A percentile compares a stretch with the other conserved stretches of the same genome.
phyloP scores from a whole-genome alignment of 2,113 vertebrate genomes.

The Taurulus bubalis region DNA sequence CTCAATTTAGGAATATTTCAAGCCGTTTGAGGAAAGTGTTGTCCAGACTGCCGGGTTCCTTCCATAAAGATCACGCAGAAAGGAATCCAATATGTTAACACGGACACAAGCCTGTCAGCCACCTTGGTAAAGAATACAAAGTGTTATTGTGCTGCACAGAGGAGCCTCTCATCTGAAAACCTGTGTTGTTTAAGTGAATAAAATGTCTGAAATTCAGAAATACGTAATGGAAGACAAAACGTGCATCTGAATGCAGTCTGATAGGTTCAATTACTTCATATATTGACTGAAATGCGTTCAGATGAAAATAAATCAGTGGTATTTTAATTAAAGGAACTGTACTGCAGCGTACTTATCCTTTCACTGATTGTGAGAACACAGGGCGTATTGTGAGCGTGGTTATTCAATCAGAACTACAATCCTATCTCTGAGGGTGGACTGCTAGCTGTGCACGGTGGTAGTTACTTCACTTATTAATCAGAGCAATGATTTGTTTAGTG shows the following conservation, averaged over 20 bases:
- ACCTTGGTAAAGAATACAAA: background rate
- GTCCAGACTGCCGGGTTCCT: background rate
- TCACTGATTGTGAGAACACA: conserved; percentile 12
- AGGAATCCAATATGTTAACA: background rate
- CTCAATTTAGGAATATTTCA: conserved; percentile 19
- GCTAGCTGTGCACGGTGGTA: conserved; percentile 42
- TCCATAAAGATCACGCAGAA: background rate
- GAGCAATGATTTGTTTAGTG: conserved; percentile 59
- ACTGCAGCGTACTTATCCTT: background rate
- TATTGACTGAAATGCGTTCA: conserved; percentile 9
- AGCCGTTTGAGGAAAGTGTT: background rate
- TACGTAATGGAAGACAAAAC: background rate
- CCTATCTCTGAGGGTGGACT: background rate
- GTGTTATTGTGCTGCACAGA: background rate
- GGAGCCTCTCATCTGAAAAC: background rate
- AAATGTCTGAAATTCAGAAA: conserved; percentile 4
- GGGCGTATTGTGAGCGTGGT: background rate
- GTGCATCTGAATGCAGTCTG: background rate
- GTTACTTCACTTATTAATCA: conserved; percentile 60
- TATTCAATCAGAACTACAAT: conserved; percentile 19
- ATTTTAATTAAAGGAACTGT: conserved; percentile 15
- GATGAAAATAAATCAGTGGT: background rate
- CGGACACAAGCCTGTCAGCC: background rate
- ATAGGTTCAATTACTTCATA: background rate
- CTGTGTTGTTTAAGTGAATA: background rate